Percentiles rank a stretch among this genome's conserved stretches.
These are phyloP conservation scores for Hyla sarda DNA, from an alignment of 2,113 vertebrate species.

Conservation along the genomic window DNA sequence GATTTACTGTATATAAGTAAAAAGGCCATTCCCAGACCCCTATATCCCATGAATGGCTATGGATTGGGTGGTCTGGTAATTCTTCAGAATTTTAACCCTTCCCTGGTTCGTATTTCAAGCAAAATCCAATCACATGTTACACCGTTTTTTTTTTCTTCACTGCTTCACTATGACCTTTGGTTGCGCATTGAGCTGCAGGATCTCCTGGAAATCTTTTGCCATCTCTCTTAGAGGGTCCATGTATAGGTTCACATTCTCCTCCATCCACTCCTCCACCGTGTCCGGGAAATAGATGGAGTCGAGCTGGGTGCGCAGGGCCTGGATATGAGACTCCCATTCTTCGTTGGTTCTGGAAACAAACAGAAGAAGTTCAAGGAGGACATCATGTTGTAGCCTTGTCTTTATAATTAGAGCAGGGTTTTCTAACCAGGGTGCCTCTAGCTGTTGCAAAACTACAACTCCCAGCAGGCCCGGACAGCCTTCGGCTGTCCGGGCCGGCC, in stretches of 20 bases:
- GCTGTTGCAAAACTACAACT: too few relatives aligned
- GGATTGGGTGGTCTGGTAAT: neutral
- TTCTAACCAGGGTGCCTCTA: too few relatives aligned
- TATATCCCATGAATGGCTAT: neutral
- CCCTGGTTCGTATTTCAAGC: neutral
- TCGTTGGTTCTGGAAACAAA: constrained; percentile 65
- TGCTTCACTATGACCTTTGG: constrained; percentile 60
- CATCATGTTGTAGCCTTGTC: neutral
- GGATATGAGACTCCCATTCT: constrained; percentile 72
- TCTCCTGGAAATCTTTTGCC: constrained; percentile 69
- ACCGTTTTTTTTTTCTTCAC: neutral
- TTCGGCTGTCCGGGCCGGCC: too few relatives aligned
- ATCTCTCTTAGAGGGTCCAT: constrained; percentile 71
- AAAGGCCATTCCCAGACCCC: neutral
- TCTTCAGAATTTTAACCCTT: constrained; percentile 4
- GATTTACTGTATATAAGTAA: neutral
- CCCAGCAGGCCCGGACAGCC: too few relatives aligned
- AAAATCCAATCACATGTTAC: neutral
- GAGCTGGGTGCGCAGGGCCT: constrained; percentile 68
- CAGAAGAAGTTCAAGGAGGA: neutral
- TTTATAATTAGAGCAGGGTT: neutral
- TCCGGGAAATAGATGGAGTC: constrained; percentile 73
- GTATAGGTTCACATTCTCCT: constrained; percentile 74
- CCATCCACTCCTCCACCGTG: constrained; percentile 80
- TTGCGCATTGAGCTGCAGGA: constrained; percentile 68